phyloP scores from a whole-genome alignment of 2,113 vertebrate genomes.

The Eulemur macaco region DNA sequence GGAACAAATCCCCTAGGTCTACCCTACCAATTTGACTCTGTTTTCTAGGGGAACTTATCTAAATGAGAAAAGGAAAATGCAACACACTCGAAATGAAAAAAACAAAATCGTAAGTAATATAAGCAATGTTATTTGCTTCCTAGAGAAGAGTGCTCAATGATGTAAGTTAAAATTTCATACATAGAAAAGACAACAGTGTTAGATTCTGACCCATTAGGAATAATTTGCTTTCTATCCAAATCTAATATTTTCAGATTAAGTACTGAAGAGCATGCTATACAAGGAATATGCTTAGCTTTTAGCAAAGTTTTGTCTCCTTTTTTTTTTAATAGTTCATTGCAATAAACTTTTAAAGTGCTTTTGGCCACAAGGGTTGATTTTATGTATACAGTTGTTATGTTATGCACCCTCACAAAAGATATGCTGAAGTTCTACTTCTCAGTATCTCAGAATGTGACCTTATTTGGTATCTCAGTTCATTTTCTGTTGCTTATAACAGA shows the following conservation, averaged over 20 bases:
- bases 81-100: conserved; percentile 28
- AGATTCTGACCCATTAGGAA: background rate
- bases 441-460: background rate
- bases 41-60: conserved; percentile 24
- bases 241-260: conserved; percentile 2
- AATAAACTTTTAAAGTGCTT: background rate
- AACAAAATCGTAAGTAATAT: conserved; percentile 37
- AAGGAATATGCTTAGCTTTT: background rate
- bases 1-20: conserved; percentile 23
- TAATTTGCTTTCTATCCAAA: background rate
- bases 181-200: background rate
- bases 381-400: background rate
- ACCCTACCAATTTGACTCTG: background rate
- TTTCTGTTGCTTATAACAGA: background rate
- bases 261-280: background rate
- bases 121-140: conserved; percentile 16
- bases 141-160: background rate
- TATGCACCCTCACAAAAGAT: background rate
- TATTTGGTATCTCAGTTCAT: background rate
- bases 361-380: background rate
- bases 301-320: background rate
- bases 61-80: conserved; percentile 37
- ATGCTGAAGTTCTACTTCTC: background rate
- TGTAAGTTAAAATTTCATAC: conserved; percentile 1
- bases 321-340: background rate